These are phyloP conservation scores for Myopa testacea DNA, from an alignment of 2,888 invertebrate species.

Conservation along the genomic window DNA sequence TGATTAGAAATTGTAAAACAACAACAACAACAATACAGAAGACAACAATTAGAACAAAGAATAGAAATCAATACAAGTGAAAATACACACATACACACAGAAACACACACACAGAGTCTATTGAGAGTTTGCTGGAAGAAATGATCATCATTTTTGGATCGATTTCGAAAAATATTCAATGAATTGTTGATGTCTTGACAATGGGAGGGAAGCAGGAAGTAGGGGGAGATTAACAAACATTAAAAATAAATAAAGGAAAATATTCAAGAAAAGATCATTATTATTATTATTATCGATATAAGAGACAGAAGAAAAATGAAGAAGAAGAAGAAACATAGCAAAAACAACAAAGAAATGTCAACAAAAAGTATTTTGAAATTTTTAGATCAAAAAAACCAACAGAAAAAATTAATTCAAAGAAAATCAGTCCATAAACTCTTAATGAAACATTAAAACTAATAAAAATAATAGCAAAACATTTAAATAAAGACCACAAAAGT, in stretches of 20 bases:
- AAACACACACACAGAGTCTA: conserved; percentile 3
- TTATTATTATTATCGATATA: neutral
- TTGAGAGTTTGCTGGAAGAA: conserved; percentile 20
- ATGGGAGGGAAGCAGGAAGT: neutral
- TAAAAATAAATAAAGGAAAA: conserved; percentile 3
- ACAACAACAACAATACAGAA: conserved; percentile 43
- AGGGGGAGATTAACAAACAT: neutral
- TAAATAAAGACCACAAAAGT: neutral
- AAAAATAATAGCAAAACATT: neutral
- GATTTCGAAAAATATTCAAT: conserved; percentile 10
- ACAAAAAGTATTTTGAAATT: conserved; percentile 23
- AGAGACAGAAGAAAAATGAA: conserved; percentile 3
- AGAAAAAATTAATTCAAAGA: conserved; percentile 7
- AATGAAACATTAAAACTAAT: neutral
- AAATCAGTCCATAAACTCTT: conserved; percentile 38
- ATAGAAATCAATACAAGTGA: conserved; percentile 16
- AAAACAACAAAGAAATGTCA: neutral
- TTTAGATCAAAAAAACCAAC: neutral
- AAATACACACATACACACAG: conserved; percentile 22
- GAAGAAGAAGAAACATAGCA: neutral
- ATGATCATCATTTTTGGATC: conserved; percentile 7
- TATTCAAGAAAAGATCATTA: neutral
- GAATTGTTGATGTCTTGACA: neutral
- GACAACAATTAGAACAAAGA: conserved; percentile 7
- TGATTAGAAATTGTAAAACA: conserved; percentile 54